Evolutionary conservation across 2,113 vertebrate species (phyloP).

Genomic region (Vulpes vulpes): DNA sequence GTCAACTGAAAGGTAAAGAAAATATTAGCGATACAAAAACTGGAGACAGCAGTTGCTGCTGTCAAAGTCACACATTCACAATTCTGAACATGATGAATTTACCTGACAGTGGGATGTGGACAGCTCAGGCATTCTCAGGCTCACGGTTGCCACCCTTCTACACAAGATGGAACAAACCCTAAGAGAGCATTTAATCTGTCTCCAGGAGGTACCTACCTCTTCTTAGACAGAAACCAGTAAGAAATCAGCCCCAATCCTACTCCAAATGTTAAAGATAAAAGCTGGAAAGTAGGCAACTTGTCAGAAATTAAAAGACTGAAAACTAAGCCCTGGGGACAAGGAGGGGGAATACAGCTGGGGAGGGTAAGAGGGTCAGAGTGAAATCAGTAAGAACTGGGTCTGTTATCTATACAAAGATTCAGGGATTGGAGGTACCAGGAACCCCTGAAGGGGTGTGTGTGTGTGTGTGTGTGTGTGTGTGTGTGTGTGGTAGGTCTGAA

Average conservation of each 20-base stretch:
- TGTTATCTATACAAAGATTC: neutral
- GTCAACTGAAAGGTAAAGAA: neutral
- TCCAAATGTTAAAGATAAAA: neutral
- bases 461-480: neutral
- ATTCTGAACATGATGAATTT: neutral
- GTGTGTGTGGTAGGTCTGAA: neutral
- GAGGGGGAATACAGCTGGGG: neutral
- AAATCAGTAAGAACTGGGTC: neutral
- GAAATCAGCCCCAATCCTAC: neutral
- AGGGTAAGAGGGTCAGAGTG: neutral
- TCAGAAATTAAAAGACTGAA: slow-evolving; percentile 5
- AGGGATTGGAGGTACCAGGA: neutral
- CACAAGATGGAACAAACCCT: neutral
- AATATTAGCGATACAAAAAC: neutral
- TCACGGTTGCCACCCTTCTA: neutral
- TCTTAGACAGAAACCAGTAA: neutral
- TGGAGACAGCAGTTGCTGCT: neutral
- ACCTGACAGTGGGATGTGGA: neutral
- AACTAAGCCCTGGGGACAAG: neutral
- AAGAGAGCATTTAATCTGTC: neutral
- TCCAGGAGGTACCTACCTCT: neutral
- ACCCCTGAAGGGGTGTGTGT: neutral
- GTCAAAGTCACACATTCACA: neutral
- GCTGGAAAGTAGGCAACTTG: neutral
- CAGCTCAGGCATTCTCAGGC: neutral